Conservation (phyloP, 2,888 invertebrate species). For the Griposia aprilina region DNA sequence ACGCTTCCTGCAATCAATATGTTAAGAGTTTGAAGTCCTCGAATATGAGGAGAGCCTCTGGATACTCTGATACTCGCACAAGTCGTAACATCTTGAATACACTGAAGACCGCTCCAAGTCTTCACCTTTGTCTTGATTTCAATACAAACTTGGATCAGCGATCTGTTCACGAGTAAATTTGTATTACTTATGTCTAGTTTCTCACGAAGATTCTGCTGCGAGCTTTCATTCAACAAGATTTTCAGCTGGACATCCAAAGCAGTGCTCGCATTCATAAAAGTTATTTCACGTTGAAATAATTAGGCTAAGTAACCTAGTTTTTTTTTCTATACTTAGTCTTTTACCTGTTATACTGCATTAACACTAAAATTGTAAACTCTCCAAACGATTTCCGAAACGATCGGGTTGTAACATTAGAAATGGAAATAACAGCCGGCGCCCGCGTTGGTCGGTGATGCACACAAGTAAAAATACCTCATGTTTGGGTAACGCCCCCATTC, state of each 20-base stretch:
- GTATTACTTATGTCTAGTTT: not conserved
- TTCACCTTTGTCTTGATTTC: not conserved
- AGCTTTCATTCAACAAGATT: not conserved
- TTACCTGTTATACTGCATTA: not conserved
- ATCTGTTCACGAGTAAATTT: not conserved
- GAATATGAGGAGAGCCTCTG: not conserved
- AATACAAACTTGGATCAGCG: not conserved
- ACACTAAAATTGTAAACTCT: not conserved
- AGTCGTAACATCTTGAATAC: not conserved
- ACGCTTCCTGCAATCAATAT: not conserved
- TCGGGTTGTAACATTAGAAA: not conserved
- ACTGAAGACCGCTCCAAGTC: not conserved
- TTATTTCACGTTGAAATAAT: not conserved
- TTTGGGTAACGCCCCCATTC: slow-evolving; percentile 21
- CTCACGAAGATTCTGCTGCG: not conserved
- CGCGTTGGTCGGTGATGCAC: slow-evolving; percentile 3
- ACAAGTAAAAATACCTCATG: slow-evolving; percentile 24
- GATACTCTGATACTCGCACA: not conserved
- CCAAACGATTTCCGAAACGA: not conserved
- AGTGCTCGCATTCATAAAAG: not conserved
- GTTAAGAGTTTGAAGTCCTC: not conserved
- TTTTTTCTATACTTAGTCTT: not conserved
- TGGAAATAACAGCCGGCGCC: not conserved
- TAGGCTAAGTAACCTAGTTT: not conserved
- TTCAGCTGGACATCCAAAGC: not conserved